Percentiles rank a stretch among this genome's conserved stretches.
These are phyloP conservation scores for Cynopterus sphinx DNA, from an alignment of 2,797 vertebrate genomes.

Conservation along the genomic window DNA sequence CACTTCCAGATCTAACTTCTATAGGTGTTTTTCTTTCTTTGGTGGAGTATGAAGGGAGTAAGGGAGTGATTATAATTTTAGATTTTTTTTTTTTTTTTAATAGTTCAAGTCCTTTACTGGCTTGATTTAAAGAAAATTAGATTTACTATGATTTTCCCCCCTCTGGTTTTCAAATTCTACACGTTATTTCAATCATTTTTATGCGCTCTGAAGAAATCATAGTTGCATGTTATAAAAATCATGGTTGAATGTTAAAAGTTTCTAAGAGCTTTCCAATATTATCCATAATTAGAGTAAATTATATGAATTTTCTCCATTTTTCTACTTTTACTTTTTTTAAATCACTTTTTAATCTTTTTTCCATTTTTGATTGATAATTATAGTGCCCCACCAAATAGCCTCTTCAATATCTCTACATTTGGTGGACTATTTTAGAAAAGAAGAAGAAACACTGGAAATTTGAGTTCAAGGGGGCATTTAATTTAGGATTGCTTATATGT, in stretches of 20 bases:
- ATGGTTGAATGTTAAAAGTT: slow-evolving; percentile 6
- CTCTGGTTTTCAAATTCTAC: not conserved
- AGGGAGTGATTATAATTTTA: not conserved
- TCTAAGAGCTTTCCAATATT: slow-evolving; percentile 7
- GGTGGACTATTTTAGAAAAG: not conserved
- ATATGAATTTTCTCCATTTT: not conserved
- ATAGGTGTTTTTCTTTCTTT: not conserved
- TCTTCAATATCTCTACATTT: not conserved
- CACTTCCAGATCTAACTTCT: not conserved
- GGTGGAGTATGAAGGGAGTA: not conserved
- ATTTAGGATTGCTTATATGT: not conserved
- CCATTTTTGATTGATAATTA: not conserved
- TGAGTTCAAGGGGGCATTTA: not conserved
- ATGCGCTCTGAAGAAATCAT: not conserved
- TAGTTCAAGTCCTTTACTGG: not conserved
- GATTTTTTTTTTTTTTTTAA: not conserved
- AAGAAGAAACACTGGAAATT: not conserved
- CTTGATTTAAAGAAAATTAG: not conserved
- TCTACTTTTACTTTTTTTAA: not conserved
- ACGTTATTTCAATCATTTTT: not conserved
- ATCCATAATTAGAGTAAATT: slow-evolving; percentile 5
- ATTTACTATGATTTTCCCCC: not conserved
- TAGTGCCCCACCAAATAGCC: not conserved
- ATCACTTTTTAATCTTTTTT: not conserved
- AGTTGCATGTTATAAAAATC: not conserved